Evolutionary conservation across 2,797 vertebrate genomes (phyloP).

Genomic region (Cephalopachus bancanus): DNA sequence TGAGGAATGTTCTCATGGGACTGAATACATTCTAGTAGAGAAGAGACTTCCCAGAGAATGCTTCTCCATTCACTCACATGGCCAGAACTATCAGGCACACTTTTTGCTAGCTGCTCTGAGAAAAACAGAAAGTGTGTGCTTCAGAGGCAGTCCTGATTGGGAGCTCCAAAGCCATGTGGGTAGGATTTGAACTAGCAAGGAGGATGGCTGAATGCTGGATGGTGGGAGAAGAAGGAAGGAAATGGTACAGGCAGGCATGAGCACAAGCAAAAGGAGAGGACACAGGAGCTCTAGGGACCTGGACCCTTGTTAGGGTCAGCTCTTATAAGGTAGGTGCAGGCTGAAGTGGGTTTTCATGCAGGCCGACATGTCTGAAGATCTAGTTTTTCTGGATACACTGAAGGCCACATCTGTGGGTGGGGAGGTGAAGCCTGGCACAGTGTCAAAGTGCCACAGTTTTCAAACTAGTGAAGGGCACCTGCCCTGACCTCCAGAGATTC

Average conservation of each 20-base stretch:
- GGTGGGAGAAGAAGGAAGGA: not conserved
- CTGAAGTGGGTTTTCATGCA: not conserved
- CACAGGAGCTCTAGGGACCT: not conserved
- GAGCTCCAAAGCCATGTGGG: not conserved
- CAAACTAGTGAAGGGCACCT: not conserved
- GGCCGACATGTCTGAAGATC: not conserved
- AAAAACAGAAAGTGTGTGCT: not conserved
- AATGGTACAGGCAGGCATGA: not conserved
- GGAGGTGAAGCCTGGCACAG: not conserved
- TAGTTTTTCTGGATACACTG: not conserved
- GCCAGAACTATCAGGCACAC: not conserved
- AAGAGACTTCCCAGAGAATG: not conserved
- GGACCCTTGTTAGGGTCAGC: not conserved
- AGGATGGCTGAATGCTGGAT: not conserved
- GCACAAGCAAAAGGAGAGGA: not conserved
- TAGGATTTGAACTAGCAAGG: not conserved
- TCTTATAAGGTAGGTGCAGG: not conserved
- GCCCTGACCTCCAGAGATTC: not conserved
- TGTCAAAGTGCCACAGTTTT: not conserved
- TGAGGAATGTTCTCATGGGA: not conserved
- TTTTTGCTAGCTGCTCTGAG: not conserved
- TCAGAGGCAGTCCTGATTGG: not conserved
- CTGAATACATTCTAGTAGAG: not conserved
- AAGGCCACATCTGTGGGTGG: not conserved
- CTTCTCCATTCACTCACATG: not conserved